phyloP scores from a whole-genome alignment of 2,797 vertebrate genomes.

The Myotis findleyi region DNA sequence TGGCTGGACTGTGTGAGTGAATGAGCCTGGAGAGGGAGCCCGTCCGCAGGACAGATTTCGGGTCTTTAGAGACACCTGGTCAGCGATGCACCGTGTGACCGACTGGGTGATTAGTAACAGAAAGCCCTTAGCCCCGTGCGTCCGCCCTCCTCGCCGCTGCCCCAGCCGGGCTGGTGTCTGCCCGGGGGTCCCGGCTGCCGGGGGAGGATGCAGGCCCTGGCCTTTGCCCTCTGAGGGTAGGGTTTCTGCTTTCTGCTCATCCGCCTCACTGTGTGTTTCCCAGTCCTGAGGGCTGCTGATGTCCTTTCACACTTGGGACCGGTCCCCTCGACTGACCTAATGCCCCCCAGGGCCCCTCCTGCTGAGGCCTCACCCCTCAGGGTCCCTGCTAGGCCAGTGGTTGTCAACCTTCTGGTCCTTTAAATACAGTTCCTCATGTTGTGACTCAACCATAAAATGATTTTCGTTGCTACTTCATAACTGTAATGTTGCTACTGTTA shows the following conservation, averaged over 20 bases:
- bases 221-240: neutral
- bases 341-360: neutral
- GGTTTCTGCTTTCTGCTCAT: neutral
- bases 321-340: no score
- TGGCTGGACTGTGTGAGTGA: no score
- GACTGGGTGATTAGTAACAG: conserved; percentile 64
- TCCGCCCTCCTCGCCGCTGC: neutral
- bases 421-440: no score
- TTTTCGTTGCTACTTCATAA: no score
- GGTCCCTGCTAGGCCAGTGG: neutral
- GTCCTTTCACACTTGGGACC: neutral
- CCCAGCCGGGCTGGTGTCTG: neutral
- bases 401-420: no score
- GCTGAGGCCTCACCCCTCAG: neutral
- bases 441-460: no score
- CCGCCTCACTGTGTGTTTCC: neutral
- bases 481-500: no score
- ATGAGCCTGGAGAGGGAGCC: conserved; percentile 40
- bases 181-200: neutral
- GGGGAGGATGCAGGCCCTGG: neutral
- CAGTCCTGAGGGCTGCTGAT: neutral
- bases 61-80: conserved; percentile 79
- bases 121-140: conserved; percentile 60
- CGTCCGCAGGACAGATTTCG: conserved; percentile 69
- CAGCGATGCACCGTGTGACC: conserved; percentile 43